Evolutionary conservation across 2,888 invertebrate genomes (phyloP), one percentile per base, ranked within the genome.

Genomic region (Cephus nigrinus): DNA sequence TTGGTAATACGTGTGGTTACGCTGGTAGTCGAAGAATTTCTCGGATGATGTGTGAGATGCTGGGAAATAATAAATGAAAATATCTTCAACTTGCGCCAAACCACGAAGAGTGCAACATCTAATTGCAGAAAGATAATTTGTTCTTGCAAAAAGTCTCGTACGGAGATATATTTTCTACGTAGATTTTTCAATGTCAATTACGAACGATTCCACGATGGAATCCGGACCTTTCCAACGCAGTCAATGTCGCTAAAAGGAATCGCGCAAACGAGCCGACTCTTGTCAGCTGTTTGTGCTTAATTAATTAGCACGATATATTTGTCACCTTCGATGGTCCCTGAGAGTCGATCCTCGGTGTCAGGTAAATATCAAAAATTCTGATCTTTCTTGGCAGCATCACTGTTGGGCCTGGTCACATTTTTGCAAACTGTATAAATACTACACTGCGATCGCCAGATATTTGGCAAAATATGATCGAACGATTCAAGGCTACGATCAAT

Each of bases 191-290:
- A 73, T 77, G 74, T 73, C 74, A 77, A 77, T 77, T 75, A 74
- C 77, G 71, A 74, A 40, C 73, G 73, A 77, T 77, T 69, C 75
- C 75, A 69, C 30, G 40, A 73, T 77, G 77, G 77, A 77, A 77
- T 77, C 77, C 77, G 77, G 77, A 77, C 77, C 76, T 76, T 73
- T 55, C 74, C 31, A 76, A 23, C 23, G 23, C 74, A 68, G 33
- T 68, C 76, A 76, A 76, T 76, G 76, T 68, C 76, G 68, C 15
- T 33, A 35, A 55, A 55, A 23, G 23, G 23, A 55, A 9, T 55
- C 55, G 55, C 55, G 23, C 55, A 55, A 55, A 55, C 55, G 55
- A 55, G 55, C 55, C 55, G 55, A 23, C 55, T 55, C 55, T 23
- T 55, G 55, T 55, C 55, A 55, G 55, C 23, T 23, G 55, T 5